These are phyloP conservation scores for Lamellibrachia satsuma DNA, from an alignment of 2,888 invertebrate genomes.

Conservation along the genomic window DNA sequence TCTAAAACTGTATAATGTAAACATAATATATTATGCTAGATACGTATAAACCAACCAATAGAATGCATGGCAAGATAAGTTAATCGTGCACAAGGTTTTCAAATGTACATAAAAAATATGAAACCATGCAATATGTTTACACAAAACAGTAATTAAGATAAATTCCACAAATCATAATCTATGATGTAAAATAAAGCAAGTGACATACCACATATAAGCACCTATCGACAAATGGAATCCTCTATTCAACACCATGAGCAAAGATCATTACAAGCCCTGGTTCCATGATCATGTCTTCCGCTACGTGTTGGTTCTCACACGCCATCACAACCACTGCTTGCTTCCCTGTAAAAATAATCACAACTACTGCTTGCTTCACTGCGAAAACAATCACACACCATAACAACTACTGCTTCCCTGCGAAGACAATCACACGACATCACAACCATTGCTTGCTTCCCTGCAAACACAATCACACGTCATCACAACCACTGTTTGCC, in stretches of 20 bases:
- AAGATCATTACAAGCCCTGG: constrained; percentile 98
- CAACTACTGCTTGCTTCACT: neutral
- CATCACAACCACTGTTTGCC: constrained; percentile 17
- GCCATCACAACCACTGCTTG: constrained; percentile 94
- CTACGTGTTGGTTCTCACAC: constrained; percentile 94
- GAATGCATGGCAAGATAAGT: neutral
- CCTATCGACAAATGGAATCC: neutral
- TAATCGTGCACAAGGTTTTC: neutral
- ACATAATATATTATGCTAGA: neutral
- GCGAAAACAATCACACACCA: neutral
- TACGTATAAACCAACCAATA: neutral
- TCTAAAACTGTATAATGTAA: neutral
- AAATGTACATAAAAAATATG: neutral
- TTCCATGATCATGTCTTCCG: constrained; percentile 94
- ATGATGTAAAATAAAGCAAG: neutral
- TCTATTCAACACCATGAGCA: constrained; percentile 85
- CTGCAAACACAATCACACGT: neutral
- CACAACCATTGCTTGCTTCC: neutral
- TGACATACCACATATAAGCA: neutral
- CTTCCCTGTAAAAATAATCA: constrained; percentile 75
- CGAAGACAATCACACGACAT: neutral
- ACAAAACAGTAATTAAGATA: neutral
- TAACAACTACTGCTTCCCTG: neutral
- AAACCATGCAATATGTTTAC: neutral
- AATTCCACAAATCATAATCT: neutral